phyloP scores from a whole-genome alignment of 2,797 vertebrate species.

The Dicrostonyx torquatus region DNA sequence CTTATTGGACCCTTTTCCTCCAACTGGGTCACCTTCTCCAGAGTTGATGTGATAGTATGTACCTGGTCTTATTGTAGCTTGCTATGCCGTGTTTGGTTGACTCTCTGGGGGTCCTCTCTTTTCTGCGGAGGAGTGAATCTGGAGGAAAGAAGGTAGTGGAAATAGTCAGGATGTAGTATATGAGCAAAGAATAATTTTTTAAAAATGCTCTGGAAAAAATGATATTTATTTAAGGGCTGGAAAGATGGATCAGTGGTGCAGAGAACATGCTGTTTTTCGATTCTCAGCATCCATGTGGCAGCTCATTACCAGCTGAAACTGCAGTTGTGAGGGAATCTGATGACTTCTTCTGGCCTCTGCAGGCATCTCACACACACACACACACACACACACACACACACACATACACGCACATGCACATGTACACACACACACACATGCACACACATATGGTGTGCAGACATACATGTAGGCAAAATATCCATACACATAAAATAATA shows the following conservation, averaged over 20 bases:
- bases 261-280: neutral
- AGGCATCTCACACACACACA: neutral
- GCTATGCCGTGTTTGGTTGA: neutral
- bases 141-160: neutral
- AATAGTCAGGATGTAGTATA: neutral
- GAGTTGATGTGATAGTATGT: neutral
- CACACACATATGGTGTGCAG: neutral
- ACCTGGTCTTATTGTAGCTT: neutral
- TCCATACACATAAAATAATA: too few species aligned
- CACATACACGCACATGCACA: neutral
- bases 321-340: neutral
- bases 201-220: neutral
- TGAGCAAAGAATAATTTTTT: neutral
- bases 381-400: neutral
- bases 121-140: neutral
- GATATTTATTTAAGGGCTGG: neutral
- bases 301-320: neutral
- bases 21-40: neutral
- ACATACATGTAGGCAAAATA: neutral
- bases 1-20: neutral
- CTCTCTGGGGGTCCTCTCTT: neutral
- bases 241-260: neutral
- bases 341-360: neutral
- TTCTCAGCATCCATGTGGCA: neutral
- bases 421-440: neutral